These are phyloP conservation scores for Eudemis profundana DNA, from an alignment of 2,888 invertebrate genomes.

Conservation along the genomic window DNA sequence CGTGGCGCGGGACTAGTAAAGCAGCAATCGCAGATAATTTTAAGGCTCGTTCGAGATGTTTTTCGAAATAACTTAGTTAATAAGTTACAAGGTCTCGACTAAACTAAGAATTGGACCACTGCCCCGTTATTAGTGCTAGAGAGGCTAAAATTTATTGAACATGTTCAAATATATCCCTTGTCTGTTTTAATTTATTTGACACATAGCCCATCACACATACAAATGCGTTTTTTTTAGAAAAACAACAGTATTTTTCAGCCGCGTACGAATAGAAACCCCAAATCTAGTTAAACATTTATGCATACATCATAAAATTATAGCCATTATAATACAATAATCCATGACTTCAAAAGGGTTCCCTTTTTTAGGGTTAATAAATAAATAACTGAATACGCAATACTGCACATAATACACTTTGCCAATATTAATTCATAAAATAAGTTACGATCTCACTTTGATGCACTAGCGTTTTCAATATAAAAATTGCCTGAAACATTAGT, in stretches of 20 bases:
- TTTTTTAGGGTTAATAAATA: slow-evolving; percentile 47
- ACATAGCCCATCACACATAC: no score
- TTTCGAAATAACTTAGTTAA: no score
- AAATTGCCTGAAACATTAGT: neutral
- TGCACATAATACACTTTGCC: slow-evolving; percentile 52
- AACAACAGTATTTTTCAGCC: neutral
- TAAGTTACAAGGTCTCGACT: no score
- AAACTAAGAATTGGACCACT: no score
- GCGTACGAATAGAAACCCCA: slow-evolving; percentile 24
- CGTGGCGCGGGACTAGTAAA: no score
- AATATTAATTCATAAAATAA: slow-evolving; percentile 54
- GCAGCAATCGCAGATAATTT: no score
- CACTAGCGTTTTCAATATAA: slow-evolving; percentile 48
- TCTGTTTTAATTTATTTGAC: no score
- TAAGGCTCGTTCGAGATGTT: no score
- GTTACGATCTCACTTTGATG: slow-evolving; percentile 58
- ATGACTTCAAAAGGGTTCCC: slow-evolving; percentile 38
- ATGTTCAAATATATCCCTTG: no score
- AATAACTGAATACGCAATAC: slow-evolving; percentile 51
- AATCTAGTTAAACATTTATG: slow-evolving; percentile 24
- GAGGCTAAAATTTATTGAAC: no score
- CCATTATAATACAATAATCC: slow-evolving; percentile 32
- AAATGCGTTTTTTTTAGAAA: no score
- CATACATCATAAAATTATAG: slow-evolving; percentile 28
- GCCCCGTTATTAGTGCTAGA: no score